phyloP scores from a whole-genome alignment of 2,888 invertebrate genomes.

The Phyto melanocephala region DNA sequence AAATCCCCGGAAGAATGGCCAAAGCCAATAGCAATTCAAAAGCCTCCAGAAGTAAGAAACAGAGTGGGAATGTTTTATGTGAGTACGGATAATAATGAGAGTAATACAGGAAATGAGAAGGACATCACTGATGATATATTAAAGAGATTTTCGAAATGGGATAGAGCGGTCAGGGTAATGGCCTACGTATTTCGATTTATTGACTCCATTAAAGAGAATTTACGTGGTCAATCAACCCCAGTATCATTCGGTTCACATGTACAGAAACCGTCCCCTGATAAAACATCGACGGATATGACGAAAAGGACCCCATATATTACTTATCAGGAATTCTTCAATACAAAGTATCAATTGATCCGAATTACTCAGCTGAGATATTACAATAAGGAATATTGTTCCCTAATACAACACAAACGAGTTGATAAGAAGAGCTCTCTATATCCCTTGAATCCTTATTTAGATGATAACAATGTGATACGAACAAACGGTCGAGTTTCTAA shows the following conservation, averaged over 20 bases:
- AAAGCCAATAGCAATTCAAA: background rate
- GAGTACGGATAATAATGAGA: background rate
- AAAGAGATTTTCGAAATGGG: background rate
- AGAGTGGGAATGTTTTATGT: background rate
- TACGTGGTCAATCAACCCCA: background rate
- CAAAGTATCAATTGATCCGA: too few species aligned
- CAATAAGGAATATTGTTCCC: background rate
- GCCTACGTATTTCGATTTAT: background rate
- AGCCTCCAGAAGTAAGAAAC: background rate
- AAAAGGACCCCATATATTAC: too few species aligned
- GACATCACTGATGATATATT: background rate
- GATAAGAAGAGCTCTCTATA: background rate
- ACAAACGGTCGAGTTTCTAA: background rate
- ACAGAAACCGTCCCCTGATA: background rate
- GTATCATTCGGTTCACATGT: too few species aligned
- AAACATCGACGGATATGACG: too few species aligned
- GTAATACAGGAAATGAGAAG: background rate
- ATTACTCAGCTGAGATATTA: background rate
- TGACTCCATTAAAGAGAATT: background rate
- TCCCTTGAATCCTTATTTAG: too few species aligned
- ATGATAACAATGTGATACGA: too few species aligned
- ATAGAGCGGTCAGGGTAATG: background rate
- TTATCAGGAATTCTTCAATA: background rate
- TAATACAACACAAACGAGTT: background rate
- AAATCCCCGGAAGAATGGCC: slow-evolving; percentile 30